Conservation (phyloP, 2,797 vertebrate species). For the Adelosebastes latens region DNA sequence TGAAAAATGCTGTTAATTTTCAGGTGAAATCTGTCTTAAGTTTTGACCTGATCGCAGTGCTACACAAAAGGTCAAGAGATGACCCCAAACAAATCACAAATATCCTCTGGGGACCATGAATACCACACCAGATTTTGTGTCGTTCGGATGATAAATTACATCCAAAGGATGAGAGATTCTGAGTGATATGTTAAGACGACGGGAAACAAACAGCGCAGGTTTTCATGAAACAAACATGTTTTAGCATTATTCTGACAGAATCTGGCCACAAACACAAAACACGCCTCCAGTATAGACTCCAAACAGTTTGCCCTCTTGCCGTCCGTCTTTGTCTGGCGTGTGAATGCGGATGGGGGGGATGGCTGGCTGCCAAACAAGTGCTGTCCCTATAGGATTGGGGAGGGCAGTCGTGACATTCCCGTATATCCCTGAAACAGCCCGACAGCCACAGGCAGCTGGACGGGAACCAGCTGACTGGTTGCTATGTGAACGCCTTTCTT, state of each 20-base stretch:
- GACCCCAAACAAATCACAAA: not conserved
- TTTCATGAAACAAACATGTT: not conserved
- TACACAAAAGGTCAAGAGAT: not conserved
- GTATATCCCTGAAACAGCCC: slow-evolving; percentile 43
- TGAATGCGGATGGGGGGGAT: slow-evolving; percentile 15
- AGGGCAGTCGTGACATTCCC: slow-evolving; percentile 51
- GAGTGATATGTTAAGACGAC: not conserved
- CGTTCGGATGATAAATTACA: too few relatives aligned
- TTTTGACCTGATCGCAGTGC: not conserved
- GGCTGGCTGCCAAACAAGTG: slow-evolving; percentile 29
- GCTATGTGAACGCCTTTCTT: slow-evolving; percentile 73
- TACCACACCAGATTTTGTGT: not conserved
- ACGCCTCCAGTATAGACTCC: not conserved
- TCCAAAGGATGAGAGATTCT: not conserved
- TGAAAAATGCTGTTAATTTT: too few relatives aligned
- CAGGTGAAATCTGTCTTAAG: not conserved
- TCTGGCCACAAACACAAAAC: not conserved
- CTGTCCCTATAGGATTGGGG: slow-evolving; percentile 16
- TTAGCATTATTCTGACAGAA: not conserved
- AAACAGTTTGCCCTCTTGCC: not conserved
- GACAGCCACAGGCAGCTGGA: slow-evolving; percentile 71
- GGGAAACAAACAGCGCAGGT: not conserved
- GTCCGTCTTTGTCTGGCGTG: slow-evolving; percentile 29
- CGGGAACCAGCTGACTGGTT: slow-evolving; percentile 75
- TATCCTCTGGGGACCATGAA: not conserved